Evolutionary conservation across 1,140 invertebrate genomes (phyloP).

Genomic region (Rhizoglyphus robini): DNA sequence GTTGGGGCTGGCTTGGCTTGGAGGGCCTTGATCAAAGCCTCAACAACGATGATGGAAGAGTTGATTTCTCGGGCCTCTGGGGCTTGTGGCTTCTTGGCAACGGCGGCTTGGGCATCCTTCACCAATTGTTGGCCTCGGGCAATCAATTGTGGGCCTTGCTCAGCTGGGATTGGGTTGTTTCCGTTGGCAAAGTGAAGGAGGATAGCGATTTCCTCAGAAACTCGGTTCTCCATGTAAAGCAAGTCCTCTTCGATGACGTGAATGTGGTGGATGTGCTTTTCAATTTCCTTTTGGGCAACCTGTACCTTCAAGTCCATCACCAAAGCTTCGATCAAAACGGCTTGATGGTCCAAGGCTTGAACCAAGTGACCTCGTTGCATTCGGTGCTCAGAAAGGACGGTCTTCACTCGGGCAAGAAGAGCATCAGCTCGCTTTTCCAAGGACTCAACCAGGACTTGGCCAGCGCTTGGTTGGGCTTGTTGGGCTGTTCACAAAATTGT

Average conservation of each 20-base stretch:
- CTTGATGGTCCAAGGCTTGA: constrained; percentile 7
- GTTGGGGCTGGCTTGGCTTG: not conserved
- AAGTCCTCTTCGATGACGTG: constrained; percentile 16
- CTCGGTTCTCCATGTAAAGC: constrained; percentile 9
- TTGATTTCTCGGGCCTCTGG: not conserved
- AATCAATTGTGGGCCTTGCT: not conserved
- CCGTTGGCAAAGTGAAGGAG: not conserved
- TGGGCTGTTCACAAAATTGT: not conserved
- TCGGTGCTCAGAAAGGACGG: not conserved
- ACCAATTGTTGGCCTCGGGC: not conserved
- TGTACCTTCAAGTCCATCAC: constrained; percentile 7
- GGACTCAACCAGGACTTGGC: not conserved
- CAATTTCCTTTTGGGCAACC: not conserved
- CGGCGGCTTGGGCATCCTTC: not conserved
- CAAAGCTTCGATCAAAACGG: constrained; percentile 16
- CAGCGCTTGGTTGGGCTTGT: too few species aligned
- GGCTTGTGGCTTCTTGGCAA: not conserved
- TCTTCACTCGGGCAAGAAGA: too few species aligned
- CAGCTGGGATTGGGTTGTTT: not conserved
- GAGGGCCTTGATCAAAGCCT: not conserved
- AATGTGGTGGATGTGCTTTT: not conserved
- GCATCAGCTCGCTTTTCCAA: not conserved
- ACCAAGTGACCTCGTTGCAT: not conserved
- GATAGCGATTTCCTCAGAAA: constrained; percentile 6
- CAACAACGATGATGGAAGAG: not conserved